These are phyloP conservation scores for Casuarius casuarius DNA, from an alignment of 2,113 vertebrate species.

Conservation along the genomic window DNA sequence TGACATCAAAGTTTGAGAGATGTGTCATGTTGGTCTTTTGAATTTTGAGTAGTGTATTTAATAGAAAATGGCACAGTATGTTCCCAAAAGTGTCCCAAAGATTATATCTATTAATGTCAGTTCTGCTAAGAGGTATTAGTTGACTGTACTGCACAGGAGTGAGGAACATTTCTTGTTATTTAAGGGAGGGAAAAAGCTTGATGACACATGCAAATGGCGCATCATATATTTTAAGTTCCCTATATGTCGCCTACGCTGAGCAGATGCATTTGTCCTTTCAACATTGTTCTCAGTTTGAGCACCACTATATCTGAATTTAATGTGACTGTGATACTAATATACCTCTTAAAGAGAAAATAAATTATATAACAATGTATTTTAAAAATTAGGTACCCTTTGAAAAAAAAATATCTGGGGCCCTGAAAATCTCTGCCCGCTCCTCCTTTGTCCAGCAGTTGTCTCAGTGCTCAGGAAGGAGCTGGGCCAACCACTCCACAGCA, in stretches of 20 bases:
- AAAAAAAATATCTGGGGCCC: neutral
- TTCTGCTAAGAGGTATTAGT: slow-evolving; percentile 50
- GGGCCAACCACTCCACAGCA: neutral
- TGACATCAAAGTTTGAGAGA: neutral
- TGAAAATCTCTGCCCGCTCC: neutral
- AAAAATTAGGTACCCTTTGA: neutral
- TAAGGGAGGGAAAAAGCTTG: slow-evolving; percentile 58
- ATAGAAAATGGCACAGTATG: slow-evolving; percentile 28
- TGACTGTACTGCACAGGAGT: slow-evolving; percentile 47
- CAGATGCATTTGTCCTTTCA: slow-evolving; percentile 52
- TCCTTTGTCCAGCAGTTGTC: neutral
- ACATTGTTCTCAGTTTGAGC: slow-evolving; percentile 27
- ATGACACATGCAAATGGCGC: slow-evolving; percentile 66
- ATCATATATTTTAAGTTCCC: slow-evolving; percentile 62
- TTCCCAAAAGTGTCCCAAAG: slow-evolving; percentile 55
- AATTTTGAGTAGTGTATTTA: slow-evolving; percentile 24
- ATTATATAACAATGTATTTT: neutral
- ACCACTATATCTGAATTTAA: neutral
- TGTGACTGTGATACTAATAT: slow-evolving; percentile 37
- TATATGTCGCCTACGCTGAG: slow-evolving; percentile 53
- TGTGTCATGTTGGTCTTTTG: slow-evolving; percentile 7
- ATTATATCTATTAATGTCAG: slow-evolving; percentile 32
- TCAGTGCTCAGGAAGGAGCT: slow-evolving; percentile 20
- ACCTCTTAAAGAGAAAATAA: slow-evolving; percentile 19
- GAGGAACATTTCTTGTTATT: slow-evolving; percentile 65